Evolutionary conservation across 2,888 invertebrate species (phyloP), one percentile per base, ranked within the genome.

Genomic region (Trissonchulus sp.): DNA sequence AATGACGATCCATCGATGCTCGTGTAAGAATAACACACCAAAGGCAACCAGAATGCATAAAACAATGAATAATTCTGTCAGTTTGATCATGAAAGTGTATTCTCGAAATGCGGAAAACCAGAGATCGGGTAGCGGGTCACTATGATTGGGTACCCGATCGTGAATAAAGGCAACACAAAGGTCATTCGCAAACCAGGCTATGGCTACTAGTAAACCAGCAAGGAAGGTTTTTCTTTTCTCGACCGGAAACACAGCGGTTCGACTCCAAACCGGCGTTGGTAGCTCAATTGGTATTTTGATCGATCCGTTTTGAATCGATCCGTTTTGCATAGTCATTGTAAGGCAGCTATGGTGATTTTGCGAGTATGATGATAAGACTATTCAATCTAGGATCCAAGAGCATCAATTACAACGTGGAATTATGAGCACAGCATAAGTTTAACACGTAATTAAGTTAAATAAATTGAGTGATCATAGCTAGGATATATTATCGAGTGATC

Each of bases 151-250:
- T 15, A 83, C 82, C 62, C 80, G 76, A 73, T 83, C 83, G 76
- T 83, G 83, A 37, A 83, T 79, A 79, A 79, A 83, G 1, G 83
- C 83, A 1, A 83, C 76, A 3, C 79, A 78, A 0, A 82, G 63
- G 69, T 81, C 81, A 74, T 83, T 83, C 3, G 30, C n/a, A 1
- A 72, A 23, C 72, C 77, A 34, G 71, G 75, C 75, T 1, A 1
- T 2, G 3, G 30, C 35, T 3, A 72, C 8, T 28, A 72, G n/a
- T 3, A 62, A 8, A 1, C 60, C 2, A 1, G 75, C 72, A 36
- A 75, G 35, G 1, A 72, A 28, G 23, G 75, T 68, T 35, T 75
- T 75, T 23, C n/a, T 15, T n/a, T 33, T 15, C 15, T 48, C 28
- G 28, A 72, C 72, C 38, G 65, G 65, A 48, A 48, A 48, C 48